These are phyloP conservation scores for Oreochromis spilurus DNA, from an alignment of 2,113 vertebrate species.

Conservation along the genomic window DNA sequence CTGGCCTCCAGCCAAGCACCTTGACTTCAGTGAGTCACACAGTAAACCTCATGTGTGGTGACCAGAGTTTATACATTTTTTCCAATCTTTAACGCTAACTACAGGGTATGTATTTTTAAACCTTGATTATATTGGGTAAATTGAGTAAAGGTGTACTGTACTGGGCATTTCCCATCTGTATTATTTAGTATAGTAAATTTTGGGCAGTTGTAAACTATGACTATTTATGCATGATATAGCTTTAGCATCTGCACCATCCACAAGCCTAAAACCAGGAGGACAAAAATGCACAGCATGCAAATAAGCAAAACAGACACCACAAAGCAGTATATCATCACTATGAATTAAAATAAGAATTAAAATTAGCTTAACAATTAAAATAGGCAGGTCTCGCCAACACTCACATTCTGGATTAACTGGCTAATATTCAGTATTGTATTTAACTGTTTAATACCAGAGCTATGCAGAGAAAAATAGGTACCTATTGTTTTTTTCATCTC, in stretches of 20 bases:
- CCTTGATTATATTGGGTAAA: background rate
- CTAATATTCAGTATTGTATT: background rate
- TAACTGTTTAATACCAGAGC: background rate
- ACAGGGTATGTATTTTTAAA: conserved; percentile 4
- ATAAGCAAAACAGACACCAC: background rate
- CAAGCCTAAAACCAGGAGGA: background rate
- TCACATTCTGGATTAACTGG: background rate
- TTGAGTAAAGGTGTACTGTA: background rate
- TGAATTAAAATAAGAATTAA: background rate
- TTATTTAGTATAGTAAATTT: background rate
- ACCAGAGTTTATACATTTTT: background rate
- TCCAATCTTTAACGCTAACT: background rate
- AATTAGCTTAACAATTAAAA: background rate
- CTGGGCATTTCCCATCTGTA: background rate
- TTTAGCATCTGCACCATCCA: background rate
- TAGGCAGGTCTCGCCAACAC: background rate
- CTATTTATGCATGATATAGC: background rate
- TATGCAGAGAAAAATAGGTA: background rate
- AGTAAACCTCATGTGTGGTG: background rate
- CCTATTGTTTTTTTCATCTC: background rate
- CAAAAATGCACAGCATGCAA: background rate
- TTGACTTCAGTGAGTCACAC: background rate
- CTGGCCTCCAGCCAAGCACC: background rate
- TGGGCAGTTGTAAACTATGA: background rate
- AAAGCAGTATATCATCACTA: background rate